Base-by-base conservation (phyloP, 2,888 invertebrate species). In the Tetramorium bicarinatum region DNA sequence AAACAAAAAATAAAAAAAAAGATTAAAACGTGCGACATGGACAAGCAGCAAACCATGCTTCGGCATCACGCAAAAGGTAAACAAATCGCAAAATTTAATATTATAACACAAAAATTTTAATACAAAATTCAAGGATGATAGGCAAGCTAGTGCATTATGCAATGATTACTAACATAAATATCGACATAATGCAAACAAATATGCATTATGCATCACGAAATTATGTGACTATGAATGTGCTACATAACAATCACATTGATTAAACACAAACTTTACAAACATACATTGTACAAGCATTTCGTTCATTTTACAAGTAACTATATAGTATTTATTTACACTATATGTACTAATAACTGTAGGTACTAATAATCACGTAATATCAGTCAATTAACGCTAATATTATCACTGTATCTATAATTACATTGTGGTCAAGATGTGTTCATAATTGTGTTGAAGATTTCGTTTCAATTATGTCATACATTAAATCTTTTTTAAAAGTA, bases 1-100 rank as follows among this genome's bases (percentile, higher is more conserved):
- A 82, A 54, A 82, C 3, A 41, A 80, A 84, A 64, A 56, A 34
- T 34, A 4, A 34, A 49, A 47, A 47, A 56, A 62, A 0, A 76
- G 84, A 74, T 81, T 82, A 86, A 86, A 82, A 83, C 92, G 92
- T 93, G 93, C 93, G 92, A 84, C 82, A 87, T 85, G 83, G 49
- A 88, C 92, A 92, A 92, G 91, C 92, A 92, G 91, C 74, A 84
- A 71, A 71, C 59, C 90, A 90, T 89, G 88, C 90, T 82, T 69
- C 64, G 84, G 54, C 82, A 64, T 67, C 34, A 74, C 67, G 82
- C 62, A 82, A 66, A 49, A 64, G 21, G 13, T 81, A 69, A 59
- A 59, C 52, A 62, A 81, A 62, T 29, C 21, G 41, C 77, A 38
- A 47, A 79, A 52, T 64, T 21, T 41, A 66, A 41, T 75, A 52